Conservation (phyloP, 2,888 invertebrate genomes). For the Euphydryas editha region DNA sequence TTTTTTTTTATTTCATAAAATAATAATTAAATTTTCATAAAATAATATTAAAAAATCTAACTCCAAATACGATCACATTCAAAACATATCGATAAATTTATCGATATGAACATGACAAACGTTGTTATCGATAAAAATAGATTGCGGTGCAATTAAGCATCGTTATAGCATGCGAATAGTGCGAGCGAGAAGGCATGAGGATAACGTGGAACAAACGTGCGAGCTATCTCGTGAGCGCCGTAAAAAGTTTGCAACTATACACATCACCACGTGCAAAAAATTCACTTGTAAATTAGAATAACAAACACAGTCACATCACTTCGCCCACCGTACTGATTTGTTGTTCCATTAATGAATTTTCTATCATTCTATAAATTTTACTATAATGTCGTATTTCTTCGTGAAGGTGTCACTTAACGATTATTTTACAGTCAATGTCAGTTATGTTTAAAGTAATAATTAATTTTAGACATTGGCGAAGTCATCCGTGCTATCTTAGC, state of each 20-base stretch:
- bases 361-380: too few relatives aligned
- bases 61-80: not conserved
- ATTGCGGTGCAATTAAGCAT: slow-evolving; percentile 24
- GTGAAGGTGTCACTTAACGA: too few relatives aligned
- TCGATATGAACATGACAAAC: slow-evolving; percentile 18
- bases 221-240: slow-evolving; percentile 49
- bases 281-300: slow-evolving; percentile 7
- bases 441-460: too few relatives aligned
- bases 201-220: slow-evolving; percentile 70
- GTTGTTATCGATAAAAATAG: slow-evolving; percentile 22
- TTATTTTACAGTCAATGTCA: too few relatives aligned
- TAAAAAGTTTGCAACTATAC: slow-evolving; percentile 36
- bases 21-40: too few relatives aligned
- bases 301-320: slow-evolving; percentile 10
- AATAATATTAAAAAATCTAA: too few relatives aligned
- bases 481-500: too few relatives aligned
- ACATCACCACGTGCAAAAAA: slow-evolving; percentile 36
- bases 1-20: too few relatives aligned
- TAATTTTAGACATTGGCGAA: too few relatives aligned
- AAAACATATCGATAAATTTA: slow-evolving; percentile 9
- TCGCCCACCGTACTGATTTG: slow-evolving; percentile 5
- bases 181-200: slow-evolving; percentile 71
- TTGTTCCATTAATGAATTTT: slow-evolving; percentile 19
- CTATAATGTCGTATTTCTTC: too few relatives aligned
- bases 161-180: slow-evolving; percentile 27